A percentile compares a stretch with the other conserved stretches of the same genome.
Evolutionary conservation across 2,113 vertebrate genomes (phyloP).

Genomic region (Brachionichthys hirsutus): DNA sequence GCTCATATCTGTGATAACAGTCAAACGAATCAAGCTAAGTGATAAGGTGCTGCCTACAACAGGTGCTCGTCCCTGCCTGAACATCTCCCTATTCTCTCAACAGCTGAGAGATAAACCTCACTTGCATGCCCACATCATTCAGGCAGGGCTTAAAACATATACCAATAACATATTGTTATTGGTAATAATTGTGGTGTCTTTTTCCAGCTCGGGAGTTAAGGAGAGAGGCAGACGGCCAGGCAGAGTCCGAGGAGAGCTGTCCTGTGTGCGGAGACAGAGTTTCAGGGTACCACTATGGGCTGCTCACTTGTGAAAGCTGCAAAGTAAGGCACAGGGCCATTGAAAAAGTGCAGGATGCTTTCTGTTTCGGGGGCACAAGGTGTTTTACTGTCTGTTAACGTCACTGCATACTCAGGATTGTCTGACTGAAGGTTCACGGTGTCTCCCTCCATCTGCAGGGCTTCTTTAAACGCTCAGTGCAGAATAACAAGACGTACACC

Average conservation of each 20-base stretch:
- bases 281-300: slow-evolving; percentile 81
- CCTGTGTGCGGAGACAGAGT: slow-evolving; percentile 80
- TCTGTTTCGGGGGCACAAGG: not conserved
- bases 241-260: slow-evolving; percentile 61
- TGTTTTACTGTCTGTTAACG: not conserved
- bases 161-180: too few species aligned
- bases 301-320: slow-evolving; percentile 82
- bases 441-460: slow-evolving; percentile 61
- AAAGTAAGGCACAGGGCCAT: slow-evolving; percentile 62
- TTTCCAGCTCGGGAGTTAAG: slow-evolving; percentile 66
- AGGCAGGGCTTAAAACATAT: too few species aligned
- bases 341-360: not conserved
- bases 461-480: slow-evolving; percentile 84
- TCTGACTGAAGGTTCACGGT: not conserved
- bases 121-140: not conserved
- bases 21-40: slow-evolving; percentile 41
- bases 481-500: slow-evolving; percentile 81
- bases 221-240: slow-evolving; percentile 35
- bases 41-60: slow-evolving; percentile 59
- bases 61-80: slow-evolving; percentile 14
- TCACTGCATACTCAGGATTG: not conserved
- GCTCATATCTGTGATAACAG: slow-evolving; percentile 35
- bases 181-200: slow-evolving; percentile 1
- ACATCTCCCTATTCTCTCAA: slow-evolving; percentile 6
- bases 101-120: slow-evolving; percentile 42